Conservation (phyloP, 2,888 invertebrate genomes). For the Rhopalosiphum nymphaeae region DNA sequence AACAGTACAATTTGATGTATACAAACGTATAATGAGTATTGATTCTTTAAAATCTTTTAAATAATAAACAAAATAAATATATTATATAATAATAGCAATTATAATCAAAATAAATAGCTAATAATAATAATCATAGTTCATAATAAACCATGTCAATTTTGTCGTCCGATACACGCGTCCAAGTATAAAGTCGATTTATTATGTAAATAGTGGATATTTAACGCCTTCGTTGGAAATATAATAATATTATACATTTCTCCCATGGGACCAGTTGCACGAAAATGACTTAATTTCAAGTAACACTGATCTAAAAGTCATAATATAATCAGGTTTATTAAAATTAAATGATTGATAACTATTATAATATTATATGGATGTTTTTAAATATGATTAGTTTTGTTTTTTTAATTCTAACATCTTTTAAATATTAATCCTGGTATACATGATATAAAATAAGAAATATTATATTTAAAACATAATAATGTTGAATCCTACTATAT, state of each 20-base stretch:
- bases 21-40: not conserved
- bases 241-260: not conserved
- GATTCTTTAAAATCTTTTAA: not conserved
- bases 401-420: too few species aligned
- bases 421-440: too few species aligned
- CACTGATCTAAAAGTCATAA: not conserved
- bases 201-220: not conserved
- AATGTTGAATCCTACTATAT: too few species aligned
- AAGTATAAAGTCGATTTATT: not conserved
- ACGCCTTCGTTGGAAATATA: not conserved
- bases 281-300: not conserved
- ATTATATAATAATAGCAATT: not conserved
- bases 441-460: too few species aligned
- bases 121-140: not conserved
- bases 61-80: not conserved
- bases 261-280: not conserved
- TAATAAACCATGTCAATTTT: not conserved
- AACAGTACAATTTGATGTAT: not conserved
- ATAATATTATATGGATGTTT: not conserved
- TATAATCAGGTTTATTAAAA: not conserved
- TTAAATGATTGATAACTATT: not conserved
- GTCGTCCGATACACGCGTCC: not conserved
- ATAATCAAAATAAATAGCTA: not conserved
- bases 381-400: too few species aligned
- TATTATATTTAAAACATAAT: too few species aligned